phyloP scores from a whole-genome alignment of 1,140 invertebrate species.

The Aphis craccivora region DNA sequence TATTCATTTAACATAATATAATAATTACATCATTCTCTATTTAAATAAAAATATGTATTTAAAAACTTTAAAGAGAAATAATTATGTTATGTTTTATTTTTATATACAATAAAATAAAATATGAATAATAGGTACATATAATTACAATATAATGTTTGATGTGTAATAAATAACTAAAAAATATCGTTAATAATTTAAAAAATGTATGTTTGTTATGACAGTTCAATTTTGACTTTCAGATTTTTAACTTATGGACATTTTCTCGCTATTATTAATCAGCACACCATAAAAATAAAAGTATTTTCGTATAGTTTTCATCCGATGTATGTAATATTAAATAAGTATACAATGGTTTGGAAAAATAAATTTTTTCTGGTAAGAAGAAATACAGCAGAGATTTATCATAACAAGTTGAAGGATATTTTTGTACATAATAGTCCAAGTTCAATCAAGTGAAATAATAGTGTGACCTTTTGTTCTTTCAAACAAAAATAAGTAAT shows the following conservation, averaged over 20 bases:
- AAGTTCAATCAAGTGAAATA: neutral
- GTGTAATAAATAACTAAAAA: no score
- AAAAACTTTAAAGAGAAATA: no score
- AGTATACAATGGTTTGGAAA: neutral
- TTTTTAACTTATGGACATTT: neutral
- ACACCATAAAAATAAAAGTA: neutral
- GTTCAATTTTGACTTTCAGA: neutral
- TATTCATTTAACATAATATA: no score
- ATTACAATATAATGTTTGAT: no score
- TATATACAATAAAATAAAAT: no score
- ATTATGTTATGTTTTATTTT: no score
- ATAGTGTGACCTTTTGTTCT: neutral
- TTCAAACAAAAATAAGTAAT: neutral
- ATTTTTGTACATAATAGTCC: neutral
- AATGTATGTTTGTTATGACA: neutral
- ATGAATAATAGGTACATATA: no score
- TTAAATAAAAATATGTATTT: no score
- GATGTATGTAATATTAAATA: neutral
- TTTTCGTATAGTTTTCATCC: neutral
- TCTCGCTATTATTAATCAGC: neutral
- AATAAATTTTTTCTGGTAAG: neutral
- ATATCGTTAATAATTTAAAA: neutral
- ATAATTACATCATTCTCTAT: no score
- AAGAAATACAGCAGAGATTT: neutral
- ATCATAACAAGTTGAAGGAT: neutral